A percentile compares a stretch with the other conserved stretches of the same genome.
Evolutionary conservation across 2,113 vertebrate species (phyloP).

Genomic region (Crotalus horridus): DNA sequence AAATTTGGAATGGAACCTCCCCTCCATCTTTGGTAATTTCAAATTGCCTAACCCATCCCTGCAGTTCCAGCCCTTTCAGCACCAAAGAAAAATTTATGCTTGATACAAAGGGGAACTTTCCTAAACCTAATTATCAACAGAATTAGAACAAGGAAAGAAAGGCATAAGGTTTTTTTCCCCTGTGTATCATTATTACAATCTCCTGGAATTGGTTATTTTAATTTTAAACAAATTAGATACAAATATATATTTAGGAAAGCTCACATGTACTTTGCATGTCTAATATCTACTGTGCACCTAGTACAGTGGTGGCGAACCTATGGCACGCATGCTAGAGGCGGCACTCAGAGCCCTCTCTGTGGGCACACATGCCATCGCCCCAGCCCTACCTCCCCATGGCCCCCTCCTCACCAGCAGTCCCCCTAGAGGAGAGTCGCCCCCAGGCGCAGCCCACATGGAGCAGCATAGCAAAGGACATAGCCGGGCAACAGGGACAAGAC

Average conservation of each 20-base stretch:
- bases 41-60: neutral
- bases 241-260: neutral
- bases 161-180: rapidly evolving
- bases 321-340: no score
- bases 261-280: neutral
- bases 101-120: neutral
- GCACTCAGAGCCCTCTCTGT: no score
- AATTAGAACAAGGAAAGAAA: neutral
- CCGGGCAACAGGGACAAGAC: no score
- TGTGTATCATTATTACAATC: neutral
- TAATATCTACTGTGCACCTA: neutral
- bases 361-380: no score
- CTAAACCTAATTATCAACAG: neutral
- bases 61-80: neutral
- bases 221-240: neutral
- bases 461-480: no score
- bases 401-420: no score
- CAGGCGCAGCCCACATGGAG: no score
- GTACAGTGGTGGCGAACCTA: no score
- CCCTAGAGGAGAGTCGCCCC: no score
- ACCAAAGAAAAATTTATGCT: neutral
- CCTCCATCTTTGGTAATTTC: neutral
- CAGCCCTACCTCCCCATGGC: no score
- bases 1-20: neutral
- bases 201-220: neutral